Base-by-base conservation (phyloP, 2,797 vertebrate genomes). In the Danionella dracula region DNA sequence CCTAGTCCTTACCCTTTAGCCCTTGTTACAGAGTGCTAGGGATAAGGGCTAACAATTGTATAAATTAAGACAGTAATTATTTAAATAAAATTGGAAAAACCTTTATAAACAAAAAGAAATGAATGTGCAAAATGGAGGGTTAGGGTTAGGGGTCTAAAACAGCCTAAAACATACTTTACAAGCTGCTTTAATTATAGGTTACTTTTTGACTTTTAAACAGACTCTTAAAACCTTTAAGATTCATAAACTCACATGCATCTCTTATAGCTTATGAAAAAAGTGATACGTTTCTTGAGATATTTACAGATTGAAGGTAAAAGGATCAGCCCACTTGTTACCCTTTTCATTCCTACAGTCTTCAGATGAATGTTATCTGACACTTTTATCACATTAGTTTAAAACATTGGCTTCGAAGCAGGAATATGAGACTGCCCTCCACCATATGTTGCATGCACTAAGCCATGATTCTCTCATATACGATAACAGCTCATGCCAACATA, bases 401-500 rank as follows among this genome's bases (percentile, higher is more conserved):
- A 35, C 13, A 53, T 44, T 16, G 38, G 4, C 44, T 16, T 19
- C 11, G 2, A 4, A n/a, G 17, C 37, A 12, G 17, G 13, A 6
- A 21, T 40, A 23, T 15, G 5, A 63, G 40, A 41, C 31, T 32
- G 60, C 13, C 31, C 31, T 40, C 23, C 40, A 16, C 60, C 37
- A 53, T 32, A 42, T 42, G 48, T 16, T 12, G 49, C 61, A 23
- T 37, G 15, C n/a, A 20, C 10, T 34, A 37, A 7, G 45, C 27
- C 12, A 20, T 13, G 9, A 32, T 55, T 65, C 55, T 10, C 56
- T 45, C 17, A 37, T 13, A 13, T 55, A 16, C 4, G 15, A 40
- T 46, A 55, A 45, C 41, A 55, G 31, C 40, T 27, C 38, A 73
- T 15, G 44, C 54, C 12, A 31, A 35, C 31, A 59, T 41, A 57